Percentiles rank a stretch among this genome's conserved stretches.
phyloP scores from a whole-genome alignment of 2,113 vertebrate genomes.

The Oncorhynchus keta region DNA sequence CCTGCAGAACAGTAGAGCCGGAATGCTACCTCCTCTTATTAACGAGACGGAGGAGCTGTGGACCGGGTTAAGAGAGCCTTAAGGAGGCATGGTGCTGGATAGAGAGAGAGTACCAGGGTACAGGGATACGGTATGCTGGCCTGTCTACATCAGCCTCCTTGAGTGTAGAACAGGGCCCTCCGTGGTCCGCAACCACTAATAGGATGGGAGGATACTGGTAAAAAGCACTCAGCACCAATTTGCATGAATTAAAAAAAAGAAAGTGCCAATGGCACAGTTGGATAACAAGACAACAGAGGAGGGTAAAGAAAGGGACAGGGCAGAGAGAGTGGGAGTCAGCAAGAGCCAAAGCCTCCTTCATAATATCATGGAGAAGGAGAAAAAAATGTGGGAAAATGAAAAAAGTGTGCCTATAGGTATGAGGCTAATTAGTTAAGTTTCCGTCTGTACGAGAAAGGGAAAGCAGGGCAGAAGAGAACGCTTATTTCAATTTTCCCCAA shows the following conservation, averaged over 20 bases:
- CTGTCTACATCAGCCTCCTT: constrained; percentile 16
- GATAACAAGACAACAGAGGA: constrained; percentile 67
- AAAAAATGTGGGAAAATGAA: constrained; percentile 63
- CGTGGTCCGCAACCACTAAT: constrained; percentile 61
- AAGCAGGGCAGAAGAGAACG: constrained; percentile 72
- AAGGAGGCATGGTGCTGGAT: constrained; percentile 45
- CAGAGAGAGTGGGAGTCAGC: constrained; percentile 60
- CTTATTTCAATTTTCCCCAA: constrained; percentile 77
- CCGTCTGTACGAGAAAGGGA: constrained; percentile 71
- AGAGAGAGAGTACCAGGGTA: not conserved
- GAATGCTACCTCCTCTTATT: constrained; percentile 26
- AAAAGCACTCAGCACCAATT: constrained; percentile 69
- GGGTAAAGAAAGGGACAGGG: constrained; percentile 42
- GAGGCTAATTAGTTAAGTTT: constrained; percentile 78
- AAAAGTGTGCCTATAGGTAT: constrained; percentile 76
- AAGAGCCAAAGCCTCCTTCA: constrained; percentile 55
- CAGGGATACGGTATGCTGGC: constrained; percentile 31
- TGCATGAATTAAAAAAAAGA: constrained; percentile 61
- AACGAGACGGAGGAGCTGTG: constrained; percentile 52
- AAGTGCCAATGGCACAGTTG: constrained; percentile 63
- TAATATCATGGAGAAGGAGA: constrained; percentile 56
- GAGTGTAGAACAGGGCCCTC: constrained; percentile 48
- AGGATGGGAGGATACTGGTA: constrained; percentile 68
- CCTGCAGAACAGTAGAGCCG: constrained; percentile 44
- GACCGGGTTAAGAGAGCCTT: constrained; percentile 61